These are phyloP conservation scores for Pseudomyrmex pallidus DNA, from an alignment of 1,140 invertebrate species.

Conservation along the genomic window DNA sequence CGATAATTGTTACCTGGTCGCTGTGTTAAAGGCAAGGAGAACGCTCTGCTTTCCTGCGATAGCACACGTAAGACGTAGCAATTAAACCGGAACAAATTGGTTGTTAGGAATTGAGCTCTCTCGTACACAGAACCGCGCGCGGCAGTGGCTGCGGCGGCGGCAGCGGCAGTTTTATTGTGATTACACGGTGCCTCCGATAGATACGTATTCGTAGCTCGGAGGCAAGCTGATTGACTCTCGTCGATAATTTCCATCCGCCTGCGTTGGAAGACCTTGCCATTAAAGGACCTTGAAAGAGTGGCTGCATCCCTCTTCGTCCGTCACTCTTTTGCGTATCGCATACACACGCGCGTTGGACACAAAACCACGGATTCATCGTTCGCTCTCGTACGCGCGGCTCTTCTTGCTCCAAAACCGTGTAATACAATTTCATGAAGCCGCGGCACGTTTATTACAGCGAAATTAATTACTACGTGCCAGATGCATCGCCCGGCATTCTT, in stretches of 20 bases:
- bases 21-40: slow-evolving; percentile 46
- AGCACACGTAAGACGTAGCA: slow-evolving; percentile 56
- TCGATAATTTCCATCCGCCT: slow-evolving; percentile 62
- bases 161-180: slow-evolving; percentile 71
- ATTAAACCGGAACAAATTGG: slow-evolving; percentile 70
- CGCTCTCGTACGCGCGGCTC: background rate
- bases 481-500: slow-evolving; percentile 45
- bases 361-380: slow-evolving; percentile 45
- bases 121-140: slow-evolving; percentile 12
- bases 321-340: slow-evolving; percentile 45
- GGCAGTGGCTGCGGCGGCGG: background rate
- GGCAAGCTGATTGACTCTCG: slow-evolving; percentile 61
- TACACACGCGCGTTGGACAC: slow-evolving; percentile 13
- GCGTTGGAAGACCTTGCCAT: slow-evolving; percentile 44
- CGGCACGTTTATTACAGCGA: slow-evolving; percentile 47
- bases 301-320: slow-evolving; percentile 36
- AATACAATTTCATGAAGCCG: slow-evolving; percentile 56
- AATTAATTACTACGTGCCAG: slow-evolving; percentile 60
- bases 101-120: slow-evolving; percentile 60
- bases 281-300: slow-evolving; percentile 33
- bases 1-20: slow-evolving; percentile 49
- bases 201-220: slow-evolving; percentile 64
- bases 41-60: slow-evolving; percentile 51
- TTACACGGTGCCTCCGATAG: slow-evolving; percentile 68
- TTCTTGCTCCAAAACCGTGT: slow-evolving; percentile 57